Percentiles rank a stretch among this genome's conserved stretches.
These are phyloP conservation scores for Tricholaema leucomelas DNA, from an alignment of 2,113 vertebrate genomes.

Conservation along the genomic window DNA sequence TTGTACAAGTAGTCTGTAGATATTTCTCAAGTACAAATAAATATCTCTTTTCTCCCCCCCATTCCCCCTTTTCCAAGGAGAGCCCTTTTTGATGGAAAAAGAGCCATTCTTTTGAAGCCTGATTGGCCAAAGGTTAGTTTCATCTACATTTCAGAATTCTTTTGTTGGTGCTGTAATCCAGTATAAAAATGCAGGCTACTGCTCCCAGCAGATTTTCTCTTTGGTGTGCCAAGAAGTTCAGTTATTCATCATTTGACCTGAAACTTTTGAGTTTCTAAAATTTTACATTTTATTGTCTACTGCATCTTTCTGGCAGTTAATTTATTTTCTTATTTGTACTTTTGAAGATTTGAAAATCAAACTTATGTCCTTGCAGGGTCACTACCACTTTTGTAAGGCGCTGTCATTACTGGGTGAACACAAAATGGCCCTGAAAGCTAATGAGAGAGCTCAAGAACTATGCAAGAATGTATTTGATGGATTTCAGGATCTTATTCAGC, in stretches of 20 bases:
- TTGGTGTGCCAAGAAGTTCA: neutral
- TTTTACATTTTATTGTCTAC: neutral
- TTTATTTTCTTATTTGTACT: neutral
- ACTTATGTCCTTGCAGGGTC: constrained; percentile 80
- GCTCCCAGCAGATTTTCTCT: neutral
- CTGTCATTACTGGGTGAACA: constrained; percentile 80
- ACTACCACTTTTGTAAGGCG: constrained; percentile 91
- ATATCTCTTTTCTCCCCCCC: neutral
- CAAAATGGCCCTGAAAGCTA: constrained; percentile 80
- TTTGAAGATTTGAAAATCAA: neutral
- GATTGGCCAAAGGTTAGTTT: constrained; percentile 89
- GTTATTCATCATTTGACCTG: neutral
- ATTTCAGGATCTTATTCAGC: constrained; percentile 81
- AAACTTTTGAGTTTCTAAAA: fast-evolving
- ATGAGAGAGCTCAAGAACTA: constrained; percentile 75
- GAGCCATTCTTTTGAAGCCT: constrained; percentile 85
- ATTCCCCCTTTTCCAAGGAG: constrained; percentile 73
- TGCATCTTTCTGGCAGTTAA: neutral
- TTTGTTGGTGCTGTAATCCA: neutral
- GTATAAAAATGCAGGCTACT: neutral
- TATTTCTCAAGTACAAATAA: neutral
- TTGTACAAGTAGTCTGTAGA: neutral
- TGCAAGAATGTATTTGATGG: constrained; percentile 77
- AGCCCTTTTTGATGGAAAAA: constrained; percentile 88
- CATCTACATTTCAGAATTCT: neutral